Evolutionary conservation across 2,113 vertebrate species (phyloP), one percentile per base, ranked within the genome.

Genomic region (Oncorhynchus keta): DNA sequence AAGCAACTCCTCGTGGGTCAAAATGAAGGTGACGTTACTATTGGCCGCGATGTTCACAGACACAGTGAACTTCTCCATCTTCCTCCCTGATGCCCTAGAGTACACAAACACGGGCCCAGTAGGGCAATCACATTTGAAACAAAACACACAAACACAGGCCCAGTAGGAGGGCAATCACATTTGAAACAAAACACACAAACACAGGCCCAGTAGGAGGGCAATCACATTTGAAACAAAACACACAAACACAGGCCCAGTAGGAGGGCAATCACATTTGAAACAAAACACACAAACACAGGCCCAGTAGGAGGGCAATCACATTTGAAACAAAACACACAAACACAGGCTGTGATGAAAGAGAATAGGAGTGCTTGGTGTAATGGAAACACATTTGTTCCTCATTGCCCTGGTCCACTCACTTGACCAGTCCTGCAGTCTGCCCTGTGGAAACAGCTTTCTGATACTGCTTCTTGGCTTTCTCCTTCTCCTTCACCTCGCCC

Each of bases 21-120:
- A 89, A 32, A 88, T 87, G 82, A 99, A 99, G 3, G 82, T 94
- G 66, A 96, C 94, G 24, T 89, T 94, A 79, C 94, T 97, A 78
- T 87, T 76, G 74, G 95, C 92, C 35, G 93, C 94, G 4, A 97
- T 59, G 67, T 95, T 96, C 77, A 99, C 92, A 5, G 95, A 95
- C 77, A 99, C 95, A 3, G 93, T 93, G 84, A 99, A 98, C 85
- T 91, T 96, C 86, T 99, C 97, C 89, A 97, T 97, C 74, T 94
- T 96, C 81, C 97, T 95, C 32, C 97, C 97, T 0, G 95, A 97
- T 61, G 91, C 93, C 88, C 96, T 98, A 72, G 3, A 81, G 77
- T 20, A 68, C 20, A 70, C 2, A 81, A 14, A 77, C 20, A 78
- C 16, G 26, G n/a, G 45, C 2, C 80, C 82, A 89, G 13, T 20